Conservation (phyloP, 2,113 vertebrate species). For the Anser cygnoides region DNA sequence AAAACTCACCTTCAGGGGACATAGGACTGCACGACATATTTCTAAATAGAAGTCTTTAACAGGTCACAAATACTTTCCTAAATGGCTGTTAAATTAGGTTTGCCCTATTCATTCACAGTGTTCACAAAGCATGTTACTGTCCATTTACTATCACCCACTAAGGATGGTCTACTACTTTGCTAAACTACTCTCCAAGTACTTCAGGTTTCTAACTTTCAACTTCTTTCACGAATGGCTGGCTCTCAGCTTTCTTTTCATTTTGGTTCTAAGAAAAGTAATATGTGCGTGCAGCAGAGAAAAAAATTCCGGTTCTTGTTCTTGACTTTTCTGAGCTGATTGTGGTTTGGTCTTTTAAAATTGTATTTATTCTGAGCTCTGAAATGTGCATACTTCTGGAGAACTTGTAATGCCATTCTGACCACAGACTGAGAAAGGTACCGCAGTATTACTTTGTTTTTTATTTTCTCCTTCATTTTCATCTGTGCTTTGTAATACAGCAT, state of each 20-base stretch:
- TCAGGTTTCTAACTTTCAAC: not conserved
- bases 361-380: constrained; percentile 54
- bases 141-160: not conserved
- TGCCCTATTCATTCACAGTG: not conserved
- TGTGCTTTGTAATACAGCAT: constrained; percentile 28
- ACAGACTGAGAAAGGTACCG: constrained; percentile 56
- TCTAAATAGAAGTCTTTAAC: constrained; percentile 5
- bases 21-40: not conserved
- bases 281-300: not conserved
- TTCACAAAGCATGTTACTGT: not conserved
- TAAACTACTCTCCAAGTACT: constrained; percentile 25
- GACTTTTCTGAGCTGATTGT: not conserved
- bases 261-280: not conserved
- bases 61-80: not conserved
- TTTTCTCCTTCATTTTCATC: constrained; percentile 55
- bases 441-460: constrained; percentile 51
- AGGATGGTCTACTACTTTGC: not conserved
- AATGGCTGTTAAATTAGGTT: not conserved
- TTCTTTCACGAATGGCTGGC: not conserved
- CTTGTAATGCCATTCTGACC: constrained; percentile 46
- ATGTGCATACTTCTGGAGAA: constrained; percentile 31
- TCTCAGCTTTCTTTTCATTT: constrained; percentile 13
- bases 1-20: not conserved
- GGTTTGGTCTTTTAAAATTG: not conserved
- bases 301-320: constrained; percentile 12